Evolutionary conservation across 2,113 vertebrate species (phyloP).

Genomic region (Oncorhynchus clarkii): DNA sequence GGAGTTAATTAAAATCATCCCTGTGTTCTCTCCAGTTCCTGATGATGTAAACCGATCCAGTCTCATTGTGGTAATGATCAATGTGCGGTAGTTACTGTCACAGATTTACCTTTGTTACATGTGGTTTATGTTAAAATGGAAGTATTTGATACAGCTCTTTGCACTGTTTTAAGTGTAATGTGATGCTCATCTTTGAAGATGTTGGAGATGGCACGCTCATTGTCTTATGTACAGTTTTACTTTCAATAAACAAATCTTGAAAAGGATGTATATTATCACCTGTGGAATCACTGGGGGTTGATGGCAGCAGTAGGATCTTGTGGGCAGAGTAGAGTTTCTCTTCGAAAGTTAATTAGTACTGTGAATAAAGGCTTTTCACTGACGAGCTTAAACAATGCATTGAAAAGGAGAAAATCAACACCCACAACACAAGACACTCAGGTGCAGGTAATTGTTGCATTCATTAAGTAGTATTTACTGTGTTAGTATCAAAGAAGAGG

Average conservation of each 20-base stretch:
- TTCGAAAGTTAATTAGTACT: neutral
- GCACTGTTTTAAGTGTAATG: conserved; percentile 71
- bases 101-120: neutral
- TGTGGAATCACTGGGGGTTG: neutral
- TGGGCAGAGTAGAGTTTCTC: neutral
- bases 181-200: conserved; percentile 15
- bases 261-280: neutral
- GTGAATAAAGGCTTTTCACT: neutral
- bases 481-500: too few relatives aligned
- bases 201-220: conserved; percentile 17
- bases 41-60: conserved; percentile 37
- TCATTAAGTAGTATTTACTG: too few relatives aligned
- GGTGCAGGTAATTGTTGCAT: too few relatives aligned
- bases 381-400: neutral
- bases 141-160: conserved; percentile 33
- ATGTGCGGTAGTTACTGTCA: neutral
- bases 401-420: neutral
- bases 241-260: conserved; percentile 33
- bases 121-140: conserved; percentile 14
- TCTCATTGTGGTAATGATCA: neutral
- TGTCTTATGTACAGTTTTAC: conserved; percentile 21
- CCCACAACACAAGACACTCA: neutral
- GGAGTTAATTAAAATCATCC: conserved; percentile 10
- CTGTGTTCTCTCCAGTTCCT: conserved; percentile 11
- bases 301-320: neutral